Percentiles rank a stretch among this genome's conserved stretches.
phyloP scores from a whole-genome alignment of 1,140 invertebrate genomes.

The Saccostrea echinata region DNA sequence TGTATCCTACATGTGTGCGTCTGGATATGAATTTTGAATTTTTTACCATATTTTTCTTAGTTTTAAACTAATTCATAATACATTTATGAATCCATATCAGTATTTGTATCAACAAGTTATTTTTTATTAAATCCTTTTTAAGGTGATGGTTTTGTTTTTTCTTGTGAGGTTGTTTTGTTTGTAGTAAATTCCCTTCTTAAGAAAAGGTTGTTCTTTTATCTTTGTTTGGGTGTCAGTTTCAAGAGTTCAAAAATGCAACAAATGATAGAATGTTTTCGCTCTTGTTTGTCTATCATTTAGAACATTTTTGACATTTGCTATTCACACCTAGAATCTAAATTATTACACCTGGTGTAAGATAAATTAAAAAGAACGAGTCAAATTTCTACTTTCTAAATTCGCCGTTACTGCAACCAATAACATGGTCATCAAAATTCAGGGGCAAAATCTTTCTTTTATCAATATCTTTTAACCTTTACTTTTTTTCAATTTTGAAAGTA shows the following conservation, averaged over 20 bases:
- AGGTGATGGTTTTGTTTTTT: no score
- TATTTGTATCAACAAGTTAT: no score
- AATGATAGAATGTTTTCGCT: conserved; percentile 18
- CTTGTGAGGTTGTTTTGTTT: background rate
- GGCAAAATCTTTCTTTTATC: background rate
- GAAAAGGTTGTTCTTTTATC: background rate
- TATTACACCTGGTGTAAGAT: conserved; percentile 3
- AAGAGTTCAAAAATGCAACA: background rate
- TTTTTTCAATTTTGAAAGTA: background rate
- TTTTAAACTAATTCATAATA: no score
- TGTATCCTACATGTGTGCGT: no score
- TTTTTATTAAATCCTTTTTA: no score
- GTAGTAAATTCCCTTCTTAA: background rate
- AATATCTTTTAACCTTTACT: background rate
- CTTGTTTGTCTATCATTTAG: conserved; percentile 16
- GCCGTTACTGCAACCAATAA: background rate
- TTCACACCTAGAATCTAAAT: conserved; percentile 31
- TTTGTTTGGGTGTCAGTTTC: background rate
- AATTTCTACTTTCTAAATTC: background rate
- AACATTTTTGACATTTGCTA: conserved; percentile 13
- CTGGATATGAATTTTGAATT: no score
- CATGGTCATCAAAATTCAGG: background rate
- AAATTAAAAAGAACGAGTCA: background rate
- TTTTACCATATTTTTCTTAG: no score
- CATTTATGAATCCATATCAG: no score